phyloP scores from a whole-genome alignment of 2,797 vertebrate species.

The Limnodromus scolopaceus region DNA sequence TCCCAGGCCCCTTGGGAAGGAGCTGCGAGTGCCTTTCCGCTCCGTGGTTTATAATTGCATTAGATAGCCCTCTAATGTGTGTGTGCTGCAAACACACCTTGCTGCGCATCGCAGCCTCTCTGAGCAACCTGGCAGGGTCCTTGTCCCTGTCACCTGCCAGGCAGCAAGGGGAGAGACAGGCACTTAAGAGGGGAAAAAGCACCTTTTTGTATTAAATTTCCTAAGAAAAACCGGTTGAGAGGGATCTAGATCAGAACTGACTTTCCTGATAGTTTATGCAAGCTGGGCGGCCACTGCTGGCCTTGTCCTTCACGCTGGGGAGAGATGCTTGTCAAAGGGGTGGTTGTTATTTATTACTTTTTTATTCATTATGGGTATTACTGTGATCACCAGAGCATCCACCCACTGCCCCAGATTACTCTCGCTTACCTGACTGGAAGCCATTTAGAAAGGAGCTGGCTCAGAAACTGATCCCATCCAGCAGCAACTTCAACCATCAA shows the following conservation, averaged over 20 bases:
- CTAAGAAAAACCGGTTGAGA: neutral
- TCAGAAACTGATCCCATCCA: neutral
- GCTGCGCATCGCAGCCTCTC: neutral
- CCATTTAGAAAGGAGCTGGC: neutral
- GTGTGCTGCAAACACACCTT: neutral
- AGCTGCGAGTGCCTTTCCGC: fast-evolving
- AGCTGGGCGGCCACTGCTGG: neutral
- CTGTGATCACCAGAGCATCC: neutral
- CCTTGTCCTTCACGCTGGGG: neutral
- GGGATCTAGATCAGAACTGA: neutral
- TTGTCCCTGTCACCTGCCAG: neutral
- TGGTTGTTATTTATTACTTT: neutral
- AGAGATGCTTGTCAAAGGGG: neutral
- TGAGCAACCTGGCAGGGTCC: neutral
- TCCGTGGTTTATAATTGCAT: neutral
- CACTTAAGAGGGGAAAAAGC: neutral
- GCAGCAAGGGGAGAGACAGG: neutral
- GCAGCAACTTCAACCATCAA: neutral
- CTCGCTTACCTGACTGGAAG: neutral
- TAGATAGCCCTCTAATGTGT: constrained; percentile 4
- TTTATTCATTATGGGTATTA: neutral
- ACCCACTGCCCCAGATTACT: neutral
- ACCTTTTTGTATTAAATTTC: neutral
- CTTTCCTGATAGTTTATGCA: neutral
- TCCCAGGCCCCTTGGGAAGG: neutral